Conservation (phyloP, 2,113 vertebrate species). For the Stigmatopora argus region DNA sequence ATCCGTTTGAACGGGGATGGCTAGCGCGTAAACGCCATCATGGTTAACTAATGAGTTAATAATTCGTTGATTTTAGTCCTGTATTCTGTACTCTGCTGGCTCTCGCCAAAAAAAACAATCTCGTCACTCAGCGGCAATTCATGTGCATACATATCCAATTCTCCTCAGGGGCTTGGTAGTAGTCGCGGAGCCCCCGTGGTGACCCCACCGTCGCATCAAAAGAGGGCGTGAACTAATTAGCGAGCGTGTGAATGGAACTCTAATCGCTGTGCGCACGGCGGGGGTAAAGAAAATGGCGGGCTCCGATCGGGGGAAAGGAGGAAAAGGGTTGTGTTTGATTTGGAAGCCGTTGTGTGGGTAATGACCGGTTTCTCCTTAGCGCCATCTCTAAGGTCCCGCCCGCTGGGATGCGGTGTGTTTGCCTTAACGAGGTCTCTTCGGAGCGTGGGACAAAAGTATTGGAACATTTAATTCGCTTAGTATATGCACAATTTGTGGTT, state of each 20-base stretch:
- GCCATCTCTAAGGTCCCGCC: not conserved
- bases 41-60: too few relatives aligned
- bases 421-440: not conserved
- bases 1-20: too few relatives aligned
- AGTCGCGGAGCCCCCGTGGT: not conserved
- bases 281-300: not conserved
- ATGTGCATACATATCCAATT: not conserved
- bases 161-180: not conserved
- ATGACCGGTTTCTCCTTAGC: not conserved
- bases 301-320: not conserved
- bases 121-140: not conserved
- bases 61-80: too few relatives aligned
- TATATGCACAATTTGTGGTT: too few relatives aligned
- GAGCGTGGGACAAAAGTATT: not conserved
- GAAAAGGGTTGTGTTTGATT: not conserved
- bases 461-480: too few relatives aligned
- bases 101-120: not conserved
- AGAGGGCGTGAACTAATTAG: constrained; percentile 5
- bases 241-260: not conserved
- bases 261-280: not conserved
- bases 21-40: too few relatives aligned
- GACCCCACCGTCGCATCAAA: not conserved
- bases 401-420: not conserved
- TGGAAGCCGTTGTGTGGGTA: not conserved
- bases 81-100: not conserved